Evolutionary conservation across 1,140 invertebrate genomes (phyloP).

Genomic region (Gonioctena quinquepunctata): DNA sequence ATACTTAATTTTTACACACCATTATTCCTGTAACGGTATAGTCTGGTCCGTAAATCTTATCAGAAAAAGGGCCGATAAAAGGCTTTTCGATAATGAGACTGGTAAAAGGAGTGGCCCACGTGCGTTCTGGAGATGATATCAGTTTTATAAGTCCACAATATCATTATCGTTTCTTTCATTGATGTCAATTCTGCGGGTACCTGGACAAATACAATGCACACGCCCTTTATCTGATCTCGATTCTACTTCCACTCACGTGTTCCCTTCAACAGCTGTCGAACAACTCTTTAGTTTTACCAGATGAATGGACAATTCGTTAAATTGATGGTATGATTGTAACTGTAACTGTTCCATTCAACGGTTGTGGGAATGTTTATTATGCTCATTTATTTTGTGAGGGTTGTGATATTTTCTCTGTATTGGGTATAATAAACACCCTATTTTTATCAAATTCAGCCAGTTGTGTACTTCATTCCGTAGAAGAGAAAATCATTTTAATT

Average conservation of each 20-base stretch:
- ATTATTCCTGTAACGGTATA: no score
- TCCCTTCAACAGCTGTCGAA: background rate
- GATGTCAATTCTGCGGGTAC: conserved; percentile 14
- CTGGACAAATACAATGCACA: conserved; percentile 15
- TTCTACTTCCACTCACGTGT: background rate
- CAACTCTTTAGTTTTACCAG: conserved; percentile 11
- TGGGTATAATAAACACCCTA: no score
- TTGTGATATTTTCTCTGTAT: no score
- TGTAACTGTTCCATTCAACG: background rate
- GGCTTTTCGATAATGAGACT: conserved; percentile 1
- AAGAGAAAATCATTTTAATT: no score
- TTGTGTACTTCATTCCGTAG: no score
- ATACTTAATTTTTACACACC: no score
- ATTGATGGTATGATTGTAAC: background rate
- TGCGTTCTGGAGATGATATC: conserved; percentile 5
- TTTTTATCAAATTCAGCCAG: no score
- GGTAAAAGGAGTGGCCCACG: background rate
- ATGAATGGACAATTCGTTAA: conserved; percentile 11
- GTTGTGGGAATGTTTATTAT: no score
- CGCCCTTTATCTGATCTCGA: conserved; percentile 6
- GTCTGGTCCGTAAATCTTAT: background rate
- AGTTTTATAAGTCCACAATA: conserved; percentile 3
- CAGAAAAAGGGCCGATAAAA: background rate
- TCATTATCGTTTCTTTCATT: conserved; percentile 7
- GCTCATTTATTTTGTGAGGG: no score